These are phyloP conservation scores for Prionailurus bengalensis DNA, from an alignment of 2,113 vertebrate genomes.

Conservation along the genomic window DNA sequence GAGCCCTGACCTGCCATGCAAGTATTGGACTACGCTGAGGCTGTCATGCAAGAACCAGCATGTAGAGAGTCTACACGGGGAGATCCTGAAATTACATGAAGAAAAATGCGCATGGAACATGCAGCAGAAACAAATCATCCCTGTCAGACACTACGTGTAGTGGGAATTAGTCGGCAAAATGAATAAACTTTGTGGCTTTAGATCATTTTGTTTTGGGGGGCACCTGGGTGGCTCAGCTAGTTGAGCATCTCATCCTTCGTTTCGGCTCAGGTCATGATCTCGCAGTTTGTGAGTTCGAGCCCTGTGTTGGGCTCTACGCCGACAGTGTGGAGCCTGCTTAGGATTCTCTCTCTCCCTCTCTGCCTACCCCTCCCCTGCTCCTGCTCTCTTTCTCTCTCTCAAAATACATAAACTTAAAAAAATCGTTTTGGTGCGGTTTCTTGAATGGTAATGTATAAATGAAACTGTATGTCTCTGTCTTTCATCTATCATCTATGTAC, in stretches of 20 bases:
- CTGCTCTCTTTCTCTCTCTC: no score
- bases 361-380: no score
- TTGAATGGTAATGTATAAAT: not conserved
- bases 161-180: not conserved
- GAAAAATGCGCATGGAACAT: not conserved
- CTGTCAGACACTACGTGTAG: not conserved
- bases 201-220: not conserved
- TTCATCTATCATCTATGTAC: not conserved
- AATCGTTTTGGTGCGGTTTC: not conserved
- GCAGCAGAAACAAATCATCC: not conserved
- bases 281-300: no score
- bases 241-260: no score
- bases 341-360: no score
- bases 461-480: not conserved
- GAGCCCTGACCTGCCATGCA: not conserved
- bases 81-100: not conserved
- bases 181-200: not conserved
- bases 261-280: no score
- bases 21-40: no score
- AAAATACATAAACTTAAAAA: no score
- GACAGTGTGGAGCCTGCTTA: no score
- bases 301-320: no score
- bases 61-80: not conserved
- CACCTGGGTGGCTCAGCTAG: no score
- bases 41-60: no score